phyloP scores from a whole-genome alignment of 2,113 vertebrate genomes.

The Chloroceryle aenea region DNA sequence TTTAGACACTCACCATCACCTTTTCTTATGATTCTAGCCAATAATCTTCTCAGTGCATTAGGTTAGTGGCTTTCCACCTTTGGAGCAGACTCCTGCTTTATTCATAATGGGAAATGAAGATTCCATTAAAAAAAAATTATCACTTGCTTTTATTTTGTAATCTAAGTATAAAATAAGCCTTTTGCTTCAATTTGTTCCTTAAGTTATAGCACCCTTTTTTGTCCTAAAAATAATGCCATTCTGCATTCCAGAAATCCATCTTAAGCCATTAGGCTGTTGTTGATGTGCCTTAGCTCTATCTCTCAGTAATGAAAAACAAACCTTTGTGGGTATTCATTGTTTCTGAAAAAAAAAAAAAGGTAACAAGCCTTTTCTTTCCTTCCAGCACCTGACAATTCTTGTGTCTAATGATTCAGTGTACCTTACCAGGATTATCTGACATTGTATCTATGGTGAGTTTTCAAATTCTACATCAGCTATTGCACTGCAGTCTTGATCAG shows the following conservation, averaged over 20 bases:
- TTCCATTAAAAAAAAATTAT: neutral
- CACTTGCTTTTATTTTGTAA: neutral
- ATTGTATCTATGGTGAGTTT: neutral
- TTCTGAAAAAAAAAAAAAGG: neutral
- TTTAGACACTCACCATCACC: neutral
- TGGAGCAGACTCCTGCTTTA: neutral
- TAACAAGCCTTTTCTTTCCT: neutral
- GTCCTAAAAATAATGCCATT: neutral
- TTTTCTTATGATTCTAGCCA: neutral
- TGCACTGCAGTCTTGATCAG: neutral
- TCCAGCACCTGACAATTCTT: neutral
- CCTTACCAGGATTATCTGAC: neutral
- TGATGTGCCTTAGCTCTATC: neutral
- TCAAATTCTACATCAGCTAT: neutral
- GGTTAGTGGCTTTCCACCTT: neutral
- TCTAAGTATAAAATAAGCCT: neutral
- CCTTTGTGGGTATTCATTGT: neutral
- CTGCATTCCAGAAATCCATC: neutral
- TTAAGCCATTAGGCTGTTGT: neutral
- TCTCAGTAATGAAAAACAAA: neutral
- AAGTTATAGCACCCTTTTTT: neutral
- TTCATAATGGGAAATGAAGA: neutral
- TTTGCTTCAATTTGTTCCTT: neutral
- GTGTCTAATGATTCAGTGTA: neutral
- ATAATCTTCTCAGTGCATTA: neutral